These are phyloP conservation scores for Ectropis crepuscularia DNA, from an alignment of 2,888 invertebrate genomes.

Conservation along the genomic window DNA sequence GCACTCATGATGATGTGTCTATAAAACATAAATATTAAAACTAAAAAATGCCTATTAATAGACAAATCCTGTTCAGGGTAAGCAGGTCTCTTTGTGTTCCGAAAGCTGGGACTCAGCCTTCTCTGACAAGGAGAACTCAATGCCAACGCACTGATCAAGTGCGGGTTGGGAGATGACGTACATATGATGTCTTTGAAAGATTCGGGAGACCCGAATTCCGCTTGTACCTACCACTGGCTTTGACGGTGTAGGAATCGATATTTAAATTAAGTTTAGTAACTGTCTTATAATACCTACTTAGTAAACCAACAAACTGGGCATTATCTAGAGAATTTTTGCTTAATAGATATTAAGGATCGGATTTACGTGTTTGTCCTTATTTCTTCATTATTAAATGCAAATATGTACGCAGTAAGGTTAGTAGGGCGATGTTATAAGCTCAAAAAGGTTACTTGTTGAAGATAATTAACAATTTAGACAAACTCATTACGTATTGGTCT, in stretches of 20 bases:
- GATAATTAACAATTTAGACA: conserved; percentile 2
- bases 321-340: conserved; percentile 28
- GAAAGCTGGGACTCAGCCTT: too few species aligned
- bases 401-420: conserved; percentile 23
- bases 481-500: background rate
- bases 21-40: too few species aligned
- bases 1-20: too few species aligned
- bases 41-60: too few species aligned
- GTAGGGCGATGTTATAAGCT: conserved; percentile 1
- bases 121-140: too few species aligned
- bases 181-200: too few species aligned
- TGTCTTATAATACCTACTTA: conserved; percentile 32
- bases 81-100: too few species aligned
- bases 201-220: too few species aligned
- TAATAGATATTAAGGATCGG: conserved; percentile 32
- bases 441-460: conserved; percentile 12
- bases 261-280: background rate
- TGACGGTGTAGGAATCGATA: background rate
- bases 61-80: too few species aligned
- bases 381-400: conserved; percentile 32
- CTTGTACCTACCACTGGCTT: too few species aligned
- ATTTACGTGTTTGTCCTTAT: conserved; percentile 34
- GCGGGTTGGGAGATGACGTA: too few species aligned
- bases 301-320: conserved; percentile 43
- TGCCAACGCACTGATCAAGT: too few species aligned